phyloP scores from a whole-genome alignment of 2,888 invertebrate species.

The Minunthozetes semirufus region DNA sequence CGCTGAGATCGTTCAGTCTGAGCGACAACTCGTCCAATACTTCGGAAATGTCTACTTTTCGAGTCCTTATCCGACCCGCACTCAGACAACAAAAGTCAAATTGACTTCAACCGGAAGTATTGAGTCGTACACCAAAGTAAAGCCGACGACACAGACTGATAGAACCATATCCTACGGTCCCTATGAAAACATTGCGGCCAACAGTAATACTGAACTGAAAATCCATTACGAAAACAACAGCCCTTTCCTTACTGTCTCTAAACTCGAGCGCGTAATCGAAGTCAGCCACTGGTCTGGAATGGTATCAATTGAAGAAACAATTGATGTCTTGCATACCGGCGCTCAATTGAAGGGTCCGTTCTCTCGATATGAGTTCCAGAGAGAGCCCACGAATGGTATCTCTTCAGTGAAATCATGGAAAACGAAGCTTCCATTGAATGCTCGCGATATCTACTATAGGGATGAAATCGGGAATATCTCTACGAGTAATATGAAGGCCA shows the following conservation, averaged over 20 bases:
- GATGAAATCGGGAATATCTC: constrained; percentile 99
- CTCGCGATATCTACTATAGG: constrained; percentile 90
- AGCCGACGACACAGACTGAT: constrained; percentile 71
- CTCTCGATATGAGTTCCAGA: constrained; percentile 94
- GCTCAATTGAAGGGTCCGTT: constrained; percentile 82
- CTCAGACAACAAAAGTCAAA: constrained; percentile 73
- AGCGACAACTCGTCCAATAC: constrained; percentile 85
- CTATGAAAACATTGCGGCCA: constrained; percentile 63
- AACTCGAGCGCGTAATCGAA: constrained; percentile 78
- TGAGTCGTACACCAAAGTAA: constrained; percentile 72
- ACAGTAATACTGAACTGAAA: constrained; percentile 50
- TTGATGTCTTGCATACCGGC: constrained; percentile 85
- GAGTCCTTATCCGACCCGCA: constrained; percentile 69
- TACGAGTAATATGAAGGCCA: constrained; percentile 80
- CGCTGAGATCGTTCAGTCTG: constrained; percentile 77
- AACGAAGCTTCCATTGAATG: constrained; percentile 66
- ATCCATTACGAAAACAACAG: constrained; percentile 94
- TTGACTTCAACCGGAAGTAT: constrained; percentile 66
- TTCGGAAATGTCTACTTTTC: constrained; percentile 74
- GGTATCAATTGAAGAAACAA: constrained; percentile 89
- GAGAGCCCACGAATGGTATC: constrained; percentile 77
- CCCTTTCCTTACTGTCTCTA: constrained; percentile 88
- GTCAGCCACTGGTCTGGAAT: constrained; percentile 96
- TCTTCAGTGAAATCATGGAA: constrained; percentile 87
- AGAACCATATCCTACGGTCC: constrained; percentile 81